Conservation (phyloP, 1,140 invertebrate genomes). For the Caenorhabditis briggsae region DNA sequence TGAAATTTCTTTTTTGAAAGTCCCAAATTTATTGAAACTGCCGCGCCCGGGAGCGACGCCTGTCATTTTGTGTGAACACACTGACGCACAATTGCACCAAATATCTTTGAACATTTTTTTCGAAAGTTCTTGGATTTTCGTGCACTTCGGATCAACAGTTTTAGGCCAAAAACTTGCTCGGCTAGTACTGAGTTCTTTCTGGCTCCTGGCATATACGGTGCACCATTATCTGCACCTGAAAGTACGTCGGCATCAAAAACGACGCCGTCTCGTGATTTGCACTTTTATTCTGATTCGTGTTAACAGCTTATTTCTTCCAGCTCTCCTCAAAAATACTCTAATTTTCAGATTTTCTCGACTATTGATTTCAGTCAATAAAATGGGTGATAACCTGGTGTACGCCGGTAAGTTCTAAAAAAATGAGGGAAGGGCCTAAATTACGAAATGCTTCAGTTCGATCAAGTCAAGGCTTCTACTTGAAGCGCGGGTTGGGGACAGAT, state of each 20-base stretch:
- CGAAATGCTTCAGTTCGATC: slow-evolving; percentile 61
- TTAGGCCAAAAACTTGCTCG: neutral
- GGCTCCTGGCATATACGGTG: neutral
- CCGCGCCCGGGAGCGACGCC: neutral
- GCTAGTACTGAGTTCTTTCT: neutral
- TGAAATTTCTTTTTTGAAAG: neutral
- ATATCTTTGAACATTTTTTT: neutral
- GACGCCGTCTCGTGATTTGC: slow-evolving; percentile 4
- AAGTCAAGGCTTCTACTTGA: slow-evolving; percentile 62
- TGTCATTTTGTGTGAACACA: neutral
- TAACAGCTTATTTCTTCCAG: neutral
- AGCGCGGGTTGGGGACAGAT: slow-evolving; percentile 58
- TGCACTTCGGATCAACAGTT: neutral
- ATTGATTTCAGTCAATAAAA: slow-evolving; percentile 54
- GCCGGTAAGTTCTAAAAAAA: slow-evolving; percentile 27
- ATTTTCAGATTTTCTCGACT: slow-evolving; percentile 33
- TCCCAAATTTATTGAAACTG: neutral
- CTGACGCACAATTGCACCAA: slow-evolving; percentile 14
- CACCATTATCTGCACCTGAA: neutral
- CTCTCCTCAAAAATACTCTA: neutral
- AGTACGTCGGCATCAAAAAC: neutral
- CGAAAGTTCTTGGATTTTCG: neutral
- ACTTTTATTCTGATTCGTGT: neutral
- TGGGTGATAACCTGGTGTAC: slow-evolving; percentile 66
- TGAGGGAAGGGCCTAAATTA: neutral